Percentiles rank a stretch among this genome's conserved stretches.
Evolutionary conservation across 2,113 vertebrate species (phyloP).

Genomic region (Pseudorasbora parva): DNA sequence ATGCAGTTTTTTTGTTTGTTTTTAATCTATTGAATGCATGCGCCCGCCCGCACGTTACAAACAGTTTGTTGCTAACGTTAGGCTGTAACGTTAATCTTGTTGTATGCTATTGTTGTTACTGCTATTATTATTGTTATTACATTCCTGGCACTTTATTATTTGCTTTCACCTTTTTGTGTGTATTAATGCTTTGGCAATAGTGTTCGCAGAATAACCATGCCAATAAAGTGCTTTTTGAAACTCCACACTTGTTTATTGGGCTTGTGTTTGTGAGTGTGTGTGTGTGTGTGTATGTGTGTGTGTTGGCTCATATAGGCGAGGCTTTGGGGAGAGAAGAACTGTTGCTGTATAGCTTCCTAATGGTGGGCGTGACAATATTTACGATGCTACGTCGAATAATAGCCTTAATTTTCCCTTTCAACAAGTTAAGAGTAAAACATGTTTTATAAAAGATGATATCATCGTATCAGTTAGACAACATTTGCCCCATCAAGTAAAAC

Average conservation of each 20-base stretch:
- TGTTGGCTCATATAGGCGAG: slow-evolving; percentile 14
- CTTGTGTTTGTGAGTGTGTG: neutral
- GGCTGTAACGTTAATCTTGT: neutral
- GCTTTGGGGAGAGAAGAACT: slow-evolving; percentile 59
- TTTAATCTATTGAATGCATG: too few relatives aligned
- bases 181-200: neutral
- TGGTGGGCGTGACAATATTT: slow-evolving; percentile 57
- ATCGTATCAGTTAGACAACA: neutral
- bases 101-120: neutral
- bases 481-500: slow-evolving; percentile 5
- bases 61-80: neutral
- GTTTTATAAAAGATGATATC: neutral
- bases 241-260: neutral
- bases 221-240: slow-evolving; percentile 1
- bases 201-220: neutral
- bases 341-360: slow-evolving; percentile 50
- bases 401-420: neutral
- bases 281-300: neutral
- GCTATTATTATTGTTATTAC: neutral
- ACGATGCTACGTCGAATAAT: slow-evolving; percentile 30
- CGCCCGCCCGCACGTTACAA: neutral
- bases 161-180: neutral
- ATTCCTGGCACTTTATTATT: neutral
- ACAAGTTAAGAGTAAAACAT: neutral
- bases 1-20: neutral